phyloP scores from a whole-genome alignment of 2,888 invertebrate species.

The Limenitis camilla region DNA sequence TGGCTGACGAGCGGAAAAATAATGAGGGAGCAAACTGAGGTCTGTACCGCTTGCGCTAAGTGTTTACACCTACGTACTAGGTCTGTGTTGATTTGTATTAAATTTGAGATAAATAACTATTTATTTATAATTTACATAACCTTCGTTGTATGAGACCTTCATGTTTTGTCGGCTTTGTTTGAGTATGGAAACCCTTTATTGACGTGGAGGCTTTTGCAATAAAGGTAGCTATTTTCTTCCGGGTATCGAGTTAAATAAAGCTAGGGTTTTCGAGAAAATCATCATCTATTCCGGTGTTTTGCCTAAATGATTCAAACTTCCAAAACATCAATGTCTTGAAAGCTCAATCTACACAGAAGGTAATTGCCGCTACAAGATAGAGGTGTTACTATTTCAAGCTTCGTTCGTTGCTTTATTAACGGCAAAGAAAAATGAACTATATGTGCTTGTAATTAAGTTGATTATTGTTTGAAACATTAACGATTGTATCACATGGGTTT shows the following conservation, averaged over 20 bases:
- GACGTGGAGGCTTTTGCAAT: too few species aligned
- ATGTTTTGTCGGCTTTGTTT: too few species aligned
- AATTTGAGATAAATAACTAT: neutral
- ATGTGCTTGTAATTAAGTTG: neutral
- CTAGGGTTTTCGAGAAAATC: too few species aligned
- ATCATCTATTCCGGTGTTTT: too few species aligned
- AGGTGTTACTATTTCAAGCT: conserved; percentile 29
- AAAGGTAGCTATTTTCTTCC: too few species aligned
- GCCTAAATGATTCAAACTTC: neutral
- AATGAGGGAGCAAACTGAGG: conserved; percentile 45
- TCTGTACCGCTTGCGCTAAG: conserved; percentile 7
- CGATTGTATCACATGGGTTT: conserved; percentile 15
- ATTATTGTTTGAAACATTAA: conserved; percentile 2
- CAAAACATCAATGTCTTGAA: conserved; percentile 17
- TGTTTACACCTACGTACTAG: neutral
- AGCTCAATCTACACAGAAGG: conserved; percentile 29
- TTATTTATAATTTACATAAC: neutral
- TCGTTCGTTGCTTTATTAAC: conserved; percentile 6
- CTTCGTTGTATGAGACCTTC: neutral
- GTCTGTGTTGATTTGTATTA: neutral
- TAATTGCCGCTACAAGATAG: conserved; percentile 33
- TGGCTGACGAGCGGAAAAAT: conserved; percentile 65
- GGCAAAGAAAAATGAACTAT: conserved; percentile 1
- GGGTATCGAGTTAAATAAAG: too few species aligned
- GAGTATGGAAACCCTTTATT: too few species aligned